Conservation (phyloP, 2,888 invertebrate genomes). For the Volucella bombylans region DNA sequence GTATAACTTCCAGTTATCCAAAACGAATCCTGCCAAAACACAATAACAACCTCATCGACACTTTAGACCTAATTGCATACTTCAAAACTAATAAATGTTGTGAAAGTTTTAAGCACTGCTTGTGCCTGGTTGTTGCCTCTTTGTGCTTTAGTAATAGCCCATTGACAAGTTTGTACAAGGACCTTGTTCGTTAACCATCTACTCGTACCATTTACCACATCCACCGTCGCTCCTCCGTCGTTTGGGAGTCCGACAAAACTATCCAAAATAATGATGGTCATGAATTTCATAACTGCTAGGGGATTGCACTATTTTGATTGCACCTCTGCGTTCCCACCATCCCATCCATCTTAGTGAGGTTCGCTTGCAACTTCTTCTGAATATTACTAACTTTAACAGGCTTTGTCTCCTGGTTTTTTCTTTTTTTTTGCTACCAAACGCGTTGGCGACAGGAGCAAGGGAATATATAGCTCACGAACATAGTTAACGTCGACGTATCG, state of each 20-base stretch:
- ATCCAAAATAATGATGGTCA: slow-evolving; percentile 43
- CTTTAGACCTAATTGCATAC: slow-evolving; percentile 49
- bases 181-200: slow-evolving; percentile 13
- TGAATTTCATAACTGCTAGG: slow-evolving; percentile 51
- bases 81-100: slow-evolving; percentile 60
- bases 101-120: slow-evolving; percentile 36
- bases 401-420: neutral
- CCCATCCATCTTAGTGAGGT: slow-evolving; percentile 23
- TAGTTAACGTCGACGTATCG: slow-evolving; percentile 29
- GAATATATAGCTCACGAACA: neutral
- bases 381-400: slow-evolving; percentile 13
- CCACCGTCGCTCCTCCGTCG: neutral
- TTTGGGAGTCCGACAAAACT: slow-evolving; percentile 26
- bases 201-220: no score
- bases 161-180: slow-evolving; percentile 33
- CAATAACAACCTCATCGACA: slow-evolving; percentile 40
- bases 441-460: slow-evolving; percentile 6
- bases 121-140: slow-evolving; percentile 2
- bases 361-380: slow-evolving; percentile 28
- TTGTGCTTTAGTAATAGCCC: slow-evolving; percentile 10
- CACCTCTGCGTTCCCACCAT: neutral
- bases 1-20: neutral
- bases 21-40: slow-evolving; percentile 1
- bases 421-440: neutral
- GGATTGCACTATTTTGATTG: slow-evolving; percentile 38